Percentiles rank a stretch among this genome's conserved stretches.
These are phyloP conservation scores for Elysia chlorotica DNA, from an alignment of 1,140 invertebrate species.

Conservation along the genomic window DNA sequence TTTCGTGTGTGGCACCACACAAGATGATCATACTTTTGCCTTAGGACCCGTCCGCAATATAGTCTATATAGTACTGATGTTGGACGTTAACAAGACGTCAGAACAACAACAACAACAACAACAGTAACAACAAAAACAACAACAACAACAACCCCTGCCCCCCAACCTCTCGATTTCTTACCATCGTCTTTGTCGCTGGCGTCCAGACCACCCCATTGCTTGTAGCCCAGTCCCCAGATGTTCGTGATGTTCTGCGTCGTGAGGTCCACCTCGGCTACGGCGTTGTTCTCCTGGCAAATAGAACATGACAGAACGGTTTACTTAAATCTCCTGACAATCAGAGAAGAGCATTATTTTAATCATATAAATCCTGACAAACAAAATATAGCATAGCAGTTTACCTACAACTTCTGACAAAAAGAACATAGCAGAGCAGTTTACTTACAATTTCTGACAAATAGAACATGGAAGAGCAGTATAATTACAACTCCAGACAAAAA, in stretches of 20 bases:
- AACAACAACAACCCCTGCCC: too few species aligned
- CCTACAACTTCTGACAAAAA: not conserved
- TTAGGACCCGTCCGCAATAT: too few species aligned
- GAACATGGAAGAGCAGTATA: not conserved
- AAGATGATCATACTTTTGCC: too few species aligned
- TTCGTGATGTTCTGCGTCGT: slow-evolving; percentile 17
- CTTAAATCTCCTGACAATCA: not conserved
- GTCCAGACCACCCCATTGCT: slow-evolving; percentile 31
- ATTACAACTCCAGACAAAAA: not conserved
- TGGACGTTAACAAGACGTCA: too few species aligned
- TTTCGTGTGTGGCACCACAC: too few species aligned
- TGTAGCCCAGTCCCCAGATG: slow-evolving; percentile 31
- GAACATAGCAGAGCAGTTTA: not conserved
- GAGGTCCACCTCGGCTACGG: slow-evolving; percentile 35
- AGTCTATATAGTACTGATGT: too few species aligned
- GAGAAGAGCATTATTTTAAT: not conserved
- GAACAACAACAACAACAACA: too few species aligned
- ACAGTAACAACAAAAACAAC: too few species aligned
- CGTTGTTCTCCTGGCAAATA: slow-evolving; percentile 42
- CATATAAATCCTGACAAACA: not conserved
- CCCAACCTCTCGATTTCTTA: not conserved
- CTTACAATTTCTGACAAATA: not conserved
- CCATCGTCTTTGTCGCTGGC: slow-evolving; percentile 33
- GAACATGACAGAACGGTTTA: not conserved
- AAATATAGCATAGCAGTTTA: not conserved